Conservation (phyloP, 2,113 vertebrate species). For the Cebidichthys violaceus region DNA sequence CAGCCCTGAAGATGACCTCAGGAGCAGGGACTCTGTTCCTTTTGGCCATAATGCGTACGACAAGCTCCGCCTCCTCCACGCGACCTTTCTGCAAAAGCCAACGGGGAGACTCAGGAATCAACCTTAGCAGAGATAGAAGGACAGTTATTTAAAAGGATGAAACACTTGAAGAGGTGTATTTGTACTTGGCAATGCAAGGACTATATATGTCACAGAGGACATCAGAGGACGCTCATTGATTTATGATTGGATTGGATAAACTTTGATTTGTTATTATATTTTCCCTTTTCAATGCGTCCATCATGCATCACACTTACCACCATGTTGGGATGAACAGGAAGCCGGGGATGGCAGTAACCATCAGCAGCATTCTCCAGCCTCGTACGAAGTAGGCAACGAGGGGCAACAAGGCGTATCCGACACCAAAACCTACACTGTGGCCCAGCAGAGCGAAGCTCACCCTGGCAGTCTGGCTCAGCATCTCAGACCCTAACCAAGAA, state of each 20-base stretch:
- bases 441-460: slow-evolving; percentile 45
- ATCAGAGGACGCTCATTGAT: not conserved
- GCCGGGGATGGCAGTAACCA: slow-evolving; percentile 58
- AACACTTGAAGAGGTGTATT: not conserved
- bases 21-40: slow-evolving; percentile 37
- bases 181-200: not conserved
- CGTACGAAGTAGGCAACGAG: slow-evolving; percentile 69
- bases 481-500: slow-evolving; percentile 60
- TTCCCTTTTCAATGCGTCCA: not conserved
- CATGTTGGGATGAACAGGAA: slow-evolving; percentile 64
- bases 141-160: not conserved
- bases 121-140: slow-evolving; percentile 36
- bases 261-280: not conserved
- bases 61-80: slow-evolving; percentile 63
- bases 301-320: slow-evolving; percentile 61
- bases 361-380: slow-evolving; percentile 72
- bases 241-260: not conserved
- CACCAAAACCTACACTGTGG: slow-evolving; percentile 35
- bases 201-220: not conserved
- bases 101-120: slow-evolving; percentile 75
- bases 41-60: slow-evolving; percentile 63
- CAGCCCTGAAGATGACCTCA: slow-evolving; percentile 42
- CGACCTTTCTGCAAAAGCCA: slow-evolving; percentile 71
- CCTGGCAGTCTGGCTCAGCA: slow-evolving; percentile 49
- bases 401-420: slow-evolving; percentile 66